Percentiles rank a stretch among this genome's conserved stretches.
phyloP scores from a whole-genome alignment of 1,140 invertebrate genomes.

The Lasioglossum albipes region DNA sequence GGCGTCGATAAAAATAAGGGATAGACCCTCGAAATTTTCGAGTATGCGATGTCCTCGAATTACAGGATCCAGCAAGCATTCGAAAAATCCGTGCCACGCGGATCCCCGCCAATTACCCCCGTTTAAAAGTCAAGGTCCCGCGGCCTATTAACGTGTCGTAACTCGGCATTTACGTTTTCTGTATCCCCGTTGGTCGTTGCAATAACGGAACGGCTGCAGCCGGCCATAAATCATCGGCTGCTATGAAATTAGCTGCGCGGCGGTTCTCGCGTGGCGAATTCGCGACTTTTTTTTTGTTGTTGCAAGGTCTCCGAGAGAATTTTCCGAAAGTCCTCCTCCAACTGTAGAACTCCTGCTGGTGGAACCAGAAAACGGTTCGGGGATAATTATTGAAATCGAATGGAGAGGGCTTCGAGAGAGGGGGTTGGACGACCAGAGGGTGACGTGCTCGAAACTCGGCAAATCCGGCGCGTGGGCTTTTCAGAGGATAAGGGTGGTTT shows the following conservation, averaged over 20 bases:
- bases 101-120: conserved; percentile 8
- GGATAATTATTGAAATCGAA: conserved; percentile 40
- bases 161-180: conserved; percentile 22
- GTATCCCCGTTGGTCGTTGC: conserved; percentile 32
- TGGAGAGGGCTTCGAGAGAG: not conserved
- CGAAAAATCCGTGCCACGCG: not conserved
- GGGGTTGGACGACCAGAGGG: conserved; percentile 28
- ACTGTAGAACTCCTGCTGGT: no score
- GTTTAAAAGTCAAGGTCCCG: conserved; percentile 42
- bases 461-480: conserved; percentile 70
- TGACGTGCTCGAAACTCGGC: conserved; percentile 55
- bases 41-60: no score
- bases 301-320: not conserved
- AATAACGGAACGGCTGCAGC: conserved; percentile 37
- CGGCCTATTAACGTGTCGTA: conserved; percentile 27
- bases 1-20: no score
- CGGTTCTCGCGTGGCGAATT: conserved; percentile 26
- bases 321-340: not conserved
- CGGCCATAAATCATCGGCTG: conserved; percentile 44
- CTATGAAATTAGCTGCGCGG: conserved; percentile 40
- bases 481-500: conserved; percentile 59
- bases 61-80: not conserved
- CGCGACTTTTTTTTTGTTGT: not conserved
- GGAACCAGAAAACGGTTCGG: not conserved
- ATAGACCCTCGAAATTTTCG: no score